These are phyloP conservation scores for Lepeophtheirus nordmannii DNA, from an alignment of 2,888 invertebrate species.

Conservation along the genomic window DNA sequence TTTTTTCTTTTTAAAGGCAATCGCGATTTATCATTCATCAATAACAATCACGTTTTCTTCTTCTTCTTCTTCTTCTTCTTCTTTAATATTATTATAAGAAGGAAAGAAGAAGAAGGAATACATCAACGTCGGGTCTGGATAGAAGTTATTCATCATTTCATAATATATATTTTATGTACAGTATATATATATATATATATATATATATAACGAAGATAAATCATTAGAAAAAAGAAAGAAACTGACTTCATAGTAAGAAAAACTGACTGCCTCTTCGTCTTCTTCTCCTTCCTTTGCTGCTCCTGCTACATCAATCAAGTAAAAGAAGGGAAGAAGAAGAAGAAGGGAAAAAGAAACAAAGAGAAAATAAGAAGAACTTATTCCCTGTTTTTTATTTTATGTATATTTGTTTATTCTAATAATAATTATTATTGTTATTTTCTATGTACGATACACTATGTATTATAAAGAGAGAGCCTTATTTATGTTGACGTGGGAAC, in stretches of 20 bases:
- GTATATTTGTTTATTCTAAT: no score
- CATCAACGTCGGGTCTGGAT: conserved; percentile 6
- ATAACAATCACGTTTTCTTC: conserved; percentile 5
- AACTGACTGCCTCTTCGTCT: background rate
- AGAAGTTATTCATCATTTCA: conserved; percentile 6
- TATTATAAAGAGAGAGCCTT: no score
- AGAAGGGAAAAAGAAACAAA: no score
- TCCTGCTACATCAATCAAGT: background rate
- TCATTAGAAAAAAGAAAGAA: background rate
- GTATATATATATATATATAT: background rate
- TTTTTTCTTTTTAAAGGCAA: conserved; percentile 4
- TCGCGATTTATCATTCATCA: conserved; percentile 5
- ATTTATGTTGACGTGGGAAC: no score
- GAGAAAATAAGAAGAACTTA: no score
- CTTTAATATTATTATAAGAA: conserved; percentile 3
- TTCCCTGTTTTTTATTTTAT: no score
- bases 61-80: conserved; percentile 2
- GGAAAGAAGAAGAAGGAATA: background rate
- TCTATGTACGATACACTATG: no score
- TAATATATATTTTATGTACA: background rate
- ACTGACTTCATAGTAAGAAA: conserved; percentile 5
- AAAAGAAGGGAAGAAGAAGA: background rate
- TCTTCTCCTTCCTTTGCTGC: background rate
- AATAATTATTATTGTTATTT: no score
- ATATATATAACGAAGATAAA: conserved; percentile 2